Evolutionary conservation across 2,113 vertebrate species (phyloP).

Genomic region (Lepus europaeus): DNA sequence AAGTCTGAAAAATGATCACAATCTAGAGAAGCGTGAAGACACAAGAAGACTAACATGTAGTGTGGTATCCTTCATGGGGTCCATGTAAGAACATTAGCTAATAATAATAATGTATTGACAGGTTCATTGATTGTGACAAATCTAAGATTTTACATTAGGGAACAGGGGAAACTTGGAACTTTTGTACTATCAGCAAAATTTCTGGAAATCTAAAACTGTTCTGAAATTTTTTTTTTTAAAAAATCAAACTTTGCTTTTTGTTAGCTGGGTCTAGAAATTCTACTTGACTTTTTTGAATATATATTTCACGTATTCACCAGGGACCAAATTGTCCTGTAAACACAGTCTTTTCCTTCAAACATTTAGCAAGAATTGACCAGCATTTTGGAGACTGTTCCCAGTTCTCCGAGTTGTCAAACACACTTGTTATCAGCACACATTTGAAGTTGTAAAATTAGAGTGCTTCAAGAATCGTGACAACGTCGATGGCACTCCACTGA

Average conservation of each 20-base stretch:
- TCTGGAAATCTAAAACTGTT: constrained; percentile 3
- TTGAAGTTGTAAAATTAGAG: not conserved
- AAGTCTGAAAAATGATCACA: not conserved
- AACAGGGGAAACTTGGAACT: not conserved
- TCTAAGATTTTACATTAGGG: not conserved
- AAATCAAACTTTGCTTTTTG: not conserved
- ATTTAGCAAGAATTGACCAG: not conserved
- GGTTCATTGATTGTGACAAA: not conserved
- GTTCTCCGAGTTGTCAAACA: not conserved
- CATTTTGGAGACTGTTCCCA: constrained; percentile 19
- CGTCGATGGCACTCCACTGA: not conserved
- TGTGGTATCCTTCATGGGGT: not conserved
- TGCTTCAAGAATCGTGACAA: not conserved
- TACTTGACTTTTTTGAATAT: constrained; percentile 8
- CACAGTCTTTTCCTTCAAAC: constrained; percentile 10
- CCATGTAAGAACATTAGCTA: not conserved
- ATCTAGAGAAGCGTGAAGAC: not conserved
- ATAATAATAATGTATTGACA: not conserved
- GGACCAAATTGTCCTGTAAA: not conserved
- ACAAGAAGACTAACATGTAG: not conserved
- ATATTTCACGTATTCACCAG: not conserved
- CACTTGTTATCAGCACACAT: not conserved
- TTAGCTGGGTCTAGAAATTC: not conserved
- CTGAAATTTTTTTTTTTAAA: not conserved
- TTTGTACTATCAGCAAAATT: not conserved